Percentiles rank a stretch among this genome's conserved stretches.
phyloP scores from a whole-genome alignment of 2,888 invertebrate species.

The Mactromeris polynyma region DNA sequence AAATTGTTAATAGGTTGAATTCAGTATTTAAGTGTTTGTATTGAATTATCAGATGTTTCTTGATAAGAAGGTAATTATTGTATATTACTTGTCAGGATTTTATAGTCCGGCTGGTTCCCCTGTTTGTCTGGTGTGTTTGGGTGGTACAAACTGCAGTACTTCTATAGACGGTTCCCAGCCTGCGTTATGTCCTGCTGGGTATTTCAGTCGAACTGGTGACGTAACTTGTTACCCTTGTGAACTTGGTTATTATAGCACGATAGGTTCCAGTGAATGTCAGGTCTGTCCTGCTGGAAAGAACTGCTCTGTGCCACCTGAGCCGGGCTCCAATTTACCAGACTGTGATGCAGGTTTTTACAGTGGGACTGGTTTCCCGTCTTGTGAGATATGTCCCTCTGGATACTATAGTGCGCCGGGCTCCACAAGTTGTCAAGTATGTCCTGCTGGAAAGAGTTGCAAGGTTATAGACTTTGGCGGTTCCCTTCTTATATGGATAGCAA shows the following conservation, averaged over 20 bases:
- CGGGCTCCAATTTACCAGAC: conserved; percentile 64
- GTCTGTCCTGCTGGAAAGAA: conserved; percentile 72
- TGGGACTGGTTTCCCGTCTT: conserved; percentile 74
- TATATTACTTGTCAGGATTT: conserved; percentile 66
- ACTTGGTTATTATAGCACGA: conserved; percentile 78
- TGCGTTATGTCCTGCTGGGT: conserved; percentile 62
- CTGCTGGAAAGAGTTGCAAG: conserved; percentile 74
- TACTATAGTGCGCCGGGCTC: conserved; percentile 53
- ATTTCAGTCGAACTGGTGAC: conserved; percentile 70
- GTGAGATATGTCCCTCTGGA: conserved; percentile 75
- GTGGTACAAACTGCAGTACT: conserved; percentile 64
- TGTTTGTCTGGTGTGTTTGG: conserved; percentile 72
- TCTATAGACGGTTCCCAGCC: conserved; percentile 55
- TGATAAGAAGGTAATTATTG: background rate
- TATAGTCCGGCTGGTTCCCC: conserved; percentile 75
- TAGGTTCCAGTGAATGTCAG: conserved; percentile 76
- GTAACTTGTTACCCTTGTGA: conserved; percentile 73
- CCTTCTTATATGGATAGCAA: conserved; percentile 47
- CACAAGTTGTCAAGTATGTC: conserved; percentile 75
- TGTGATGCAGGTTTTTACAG: conserved; percentile 80
- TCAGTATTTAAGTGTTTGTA: background rate
- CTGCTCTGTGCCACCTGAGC: conserved; percentile 26
- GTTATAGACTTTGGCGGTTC: conserved; percentile 63
- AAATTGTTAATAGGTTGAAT: background rate
- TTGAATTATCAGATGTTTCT: background rate